These are phyloP conservation scores for Agonopterix alstromeriana DNA, from an alignment of 2,888 invertebrate species.

Conservation along the genomic window DNA sequence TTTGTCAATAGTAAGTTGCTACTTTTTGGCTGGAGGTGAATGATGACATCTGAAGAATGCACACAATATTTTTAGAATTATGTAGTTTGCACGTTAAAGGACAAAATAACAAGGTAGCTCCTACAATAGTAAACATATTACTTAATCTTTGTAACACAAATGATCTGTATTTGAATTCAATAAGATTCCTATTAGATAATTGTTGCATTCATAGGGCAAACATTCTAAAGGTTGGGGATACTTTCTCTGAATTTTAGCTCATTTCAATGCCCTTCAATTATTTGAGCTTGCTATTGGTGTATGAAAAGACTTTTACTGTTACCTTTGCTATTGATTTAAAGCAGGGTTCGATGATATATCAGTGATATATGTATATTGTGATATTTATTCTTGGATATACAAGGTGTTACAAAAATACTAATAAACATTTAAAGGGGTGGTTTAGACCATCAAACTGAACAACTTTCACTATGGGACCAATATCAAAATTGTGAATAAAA, in stretches of 20 bases:
- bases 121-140: constrained; percentile 31
- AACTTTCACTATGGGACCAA: no score
- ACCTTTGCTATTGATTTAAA: no score
- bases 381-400: no score
- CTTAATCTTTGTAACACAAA: constrained; percentile 21
- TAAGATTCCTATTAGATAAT: constrained; percentile 26
- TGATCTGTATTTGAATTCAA: constrained; percentile 3
- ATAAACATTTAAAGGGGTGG: no score
- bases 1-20: neutral
- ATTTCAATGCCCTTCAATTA: constrained; percentile 38
- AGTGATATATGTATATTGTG: no score
- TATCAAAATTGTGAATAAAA: no score
- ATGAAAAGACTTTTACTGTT: no score
- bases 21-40: constrained; percentile 27
- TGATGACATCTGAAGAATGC: constrained; percentile 65
- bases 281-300: no score
- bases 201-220: constrained; percentile 17
- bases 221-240: constrained; percentile 28
- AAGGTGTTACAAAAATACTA: no score
- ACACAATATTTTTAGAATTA: constrained; percentile 74
- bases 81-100: constrained; percentile 63
- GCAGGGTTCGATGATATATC: no score
- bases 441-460: no score
- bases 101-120: constrained; percentile 57
- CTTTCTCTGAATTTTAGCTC: constrained; percentile 40